Conservation (phyloP, 2,888 invertebrate genomes). For the Gymnoscelis rufifasciata region DNA sequence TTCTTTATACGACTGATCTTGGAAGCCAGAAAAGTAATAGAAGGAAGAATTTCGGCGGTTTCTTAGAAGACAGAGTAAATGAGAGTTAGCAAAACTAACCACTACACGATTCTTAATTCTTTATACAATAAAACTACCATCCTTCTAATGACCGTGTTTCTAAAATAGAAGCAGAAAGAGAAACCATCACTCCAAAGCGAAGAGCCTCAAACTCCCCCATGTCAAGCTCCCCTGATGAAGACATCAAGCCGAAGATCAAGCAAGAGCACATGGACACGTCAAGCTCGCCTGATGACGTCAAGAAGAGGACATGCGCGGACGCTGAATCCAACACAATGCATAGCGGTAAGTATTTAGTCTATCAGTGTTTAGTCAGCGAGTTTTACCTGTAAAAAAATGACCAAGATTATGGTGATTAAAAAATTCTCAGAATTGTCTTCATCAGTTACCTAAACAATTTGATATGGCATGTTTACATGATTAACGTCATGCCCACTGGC, state of each 20-base stretch:
- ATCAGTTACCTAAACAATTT: constrained; percentile 35
- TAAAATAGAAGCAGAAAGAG: constrained; percentile 66
- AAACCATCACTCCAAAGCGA: constrained; percentile 81
- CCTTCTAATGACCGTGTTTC: not conserved
- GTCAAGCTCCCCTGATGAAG: constrained; percentile 73
- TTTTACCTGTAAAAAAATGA: no score
- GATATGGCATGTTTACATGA: no score
- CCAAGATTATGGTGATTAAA: constrained; percentile 10
- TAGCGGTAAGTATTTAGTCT: constrained; percentile 83
- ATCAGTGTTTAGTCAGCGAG: no score
- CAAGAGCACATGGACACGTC: constrained; percentile 84
- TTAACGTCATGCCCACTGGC: no score
- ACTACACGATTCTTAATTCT: no score
- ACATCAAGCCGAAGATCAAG: constrained; percentile 80
- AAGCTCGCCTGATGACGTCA: constrained; percentile 82
- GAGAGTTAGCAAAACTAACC: no score
- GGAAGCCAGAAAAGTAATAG: no score
- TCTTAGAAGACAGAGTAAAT: no score
- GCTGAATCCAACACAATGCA: constrained; percentile 95
- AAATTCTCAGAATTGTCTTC: constrained; percentile 24
- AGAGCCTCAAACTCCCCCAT: constrained; percentile 78
- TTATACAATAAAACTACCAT: no score
- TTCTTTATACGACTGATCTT: no score
- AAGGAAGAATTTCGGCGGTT: no score
- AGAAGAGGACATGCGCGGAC: constrained; percentile 90